phyloP scores from a whole-genome alignment of 2,797 vertebrate genomes.

The Sebastes minor region DNA sequence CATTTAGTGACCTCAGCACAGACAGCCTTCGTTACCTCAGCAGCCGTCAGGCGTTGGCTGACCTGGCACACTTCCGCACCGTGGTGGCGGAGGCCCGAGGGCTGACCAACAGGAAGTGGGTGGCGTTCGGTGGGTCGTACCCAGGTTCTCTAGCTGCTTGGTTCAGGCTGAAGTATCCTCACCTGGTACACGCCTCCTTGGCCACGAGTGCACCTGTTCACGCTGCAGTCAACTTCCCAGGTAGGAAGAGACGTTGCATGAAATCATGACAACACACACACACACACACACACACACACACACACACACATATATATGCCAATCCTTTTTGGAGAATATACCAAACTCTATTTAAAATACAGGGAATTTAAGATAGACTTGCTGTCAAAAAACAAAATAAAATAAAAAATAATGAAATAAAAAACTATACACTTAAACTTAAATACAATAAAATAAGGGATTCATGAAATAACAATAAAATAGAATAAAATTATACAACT shows the following conservation, averaged over 20 bases:
- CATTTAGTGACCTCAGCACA: constrained; percentile 72
- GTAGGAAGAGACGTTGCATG: constrained; percentile 34
- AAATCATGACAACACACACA: neutral
- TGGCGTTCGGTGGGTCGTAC: constrained; percentile 78
- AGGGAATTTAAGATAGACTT: neutral
- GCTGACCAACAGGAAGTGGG: constrained; percentile 69
- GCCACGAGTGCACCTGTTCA: constrained; percentile 76
- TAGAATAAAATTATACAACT: too few relatives aligned
- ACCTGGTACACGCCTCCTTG: constrained; percentile 76
- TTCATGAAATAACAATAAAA: too few relatives aligned
- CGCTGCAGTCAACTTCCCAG: constrained; percentile 80
- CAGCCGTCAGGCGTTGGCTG: constrained; percentile 76
- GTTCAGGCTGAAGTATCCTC: constrained; percentile 82
- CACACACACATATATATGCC: neutral
- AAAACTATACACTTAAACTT: too few relatives aligned
- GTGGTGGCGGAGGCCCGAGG: constrained; percentile 38
- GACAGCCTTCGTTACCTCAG: constrained; percentile 74
- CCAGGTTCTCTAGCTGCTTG: constrained; percentile 79
- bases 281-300: too few relatives aligned
- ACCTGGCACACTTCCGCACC: constrained; percentile 79
- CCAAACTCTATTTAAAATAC: neutral
- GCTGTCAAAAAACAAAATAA: neutral
- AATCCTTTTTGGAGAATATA: neutral
- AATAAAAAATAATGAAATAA: too few relatives aligned
- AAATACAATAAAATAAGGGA: too few relatives aligned